phyloP scores from a whole-genome alignment of 2,797 vertebrate genomes.

The Alauda arvensis region DNA sequence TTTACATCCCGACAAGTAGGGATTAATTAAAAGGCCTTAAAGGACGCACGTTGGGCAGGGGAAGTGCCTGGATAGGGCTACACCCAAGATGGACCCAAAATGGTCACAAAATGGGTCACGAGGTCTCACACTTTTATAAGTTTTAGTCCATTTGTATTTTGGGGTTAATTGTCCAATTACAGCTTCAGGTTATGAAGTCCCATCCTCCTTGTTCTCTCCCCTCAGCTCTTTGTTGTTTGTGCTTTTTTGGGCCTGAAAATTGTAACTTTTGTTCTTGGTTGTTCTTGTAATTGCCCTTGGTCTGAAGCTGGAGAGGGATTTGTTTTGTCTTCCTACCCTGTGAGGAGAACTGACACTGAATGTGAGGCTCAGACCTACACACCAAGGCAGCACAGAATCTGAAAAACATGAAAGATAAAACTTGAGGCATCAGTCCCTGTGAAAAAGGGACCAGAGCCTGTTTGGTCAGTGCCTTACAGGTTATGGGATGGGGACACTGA shows the following conservation, averaged over 20 bases:
- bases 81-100: not conserved
- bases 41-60: not conserved
- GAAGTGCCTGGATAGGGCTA: not conserved
- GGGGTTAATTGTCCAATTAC: not conserved
- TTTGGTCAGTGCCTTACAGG: not conserved
- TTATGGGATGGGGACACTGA: not conserved
- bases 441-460: accelerated
- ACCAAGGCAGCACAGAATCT: not conserved
- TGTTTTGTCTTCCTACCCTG: not conserved
- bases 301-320: not conserved
- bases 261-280: not conserved
- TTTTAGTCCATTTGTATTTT: not conserved
- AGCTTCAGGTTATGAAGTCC: not conserved
- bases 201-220: not conserved
- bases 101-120: not conserved
- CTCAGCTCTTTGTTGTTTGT: not conserved
- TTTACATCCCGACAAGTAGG: not conserved
- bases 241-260: not conserved
- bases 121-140: not conserved
- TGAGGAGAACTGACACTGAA: not conserved
- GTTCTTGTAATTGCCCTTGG: not conserved
- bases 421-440: not conserved
- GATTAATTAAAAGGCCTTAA: not conserved
- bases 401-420: not conserved
- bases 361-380: not conserved